Percentiles rank a stretch among this genome's conserved stretches.
Evolutionary conservation across 1,140 invertebrate genomes (phyloP).

Genomic region (Zaprionus ornatus): DNA sequence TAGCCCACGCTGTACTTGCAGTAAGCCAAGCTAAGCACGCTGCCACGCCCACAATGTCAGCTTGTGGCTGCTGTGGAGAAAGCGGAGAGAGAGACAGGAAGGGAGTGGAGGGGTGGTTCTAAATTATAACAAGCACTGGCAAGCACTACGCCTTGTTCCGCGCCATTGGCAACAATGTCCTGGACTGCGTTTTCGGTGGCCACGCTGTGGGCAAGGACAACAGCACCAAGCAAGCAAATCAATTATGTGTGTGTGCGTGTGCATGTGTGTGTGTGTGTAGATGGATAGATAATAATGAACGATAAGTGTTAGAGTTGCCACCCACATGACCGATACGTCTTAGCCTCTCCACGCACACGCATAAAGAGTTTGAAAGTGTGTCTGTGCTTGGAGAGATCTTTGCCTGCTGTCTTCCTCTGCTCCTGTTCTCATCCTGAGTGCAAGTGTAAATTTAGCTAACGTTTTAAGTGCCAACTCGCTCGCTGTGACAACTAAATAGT

Average conservation of each 20-base stretch:
- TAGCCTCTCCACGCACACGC: conserved; percentile 3
- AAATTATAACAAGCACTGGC: conserved; percentile 54
- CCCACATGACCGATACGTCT: conserved; percentile 59
- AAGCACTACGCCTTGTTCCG: conserved; percentile 5
- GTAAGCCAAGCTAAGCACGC: conserved; percentile 52
- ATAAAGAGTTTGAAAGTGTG: background rate
- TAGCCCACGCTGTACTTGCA: conserved; percentile 51
- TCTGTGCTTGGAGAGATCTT: conserved; percentile 1
- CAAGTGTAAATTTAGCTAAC: conserved; percentile 80
- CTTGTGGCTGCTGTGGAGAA: conserved; percentile 16
- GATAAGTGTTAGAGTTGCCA: conserved; percentile 77
- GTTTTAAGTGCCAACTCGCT: conserved; percentile 75
- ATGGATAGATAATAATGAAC: conserved; percentile 76
- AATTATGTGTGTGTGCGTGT: conserved; percentile 56
- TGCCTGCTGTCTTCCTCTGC: conserved; percentile 38
- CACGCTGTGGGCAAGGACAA: conserved; percentile 13
- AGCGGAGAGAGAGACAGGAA: no score
- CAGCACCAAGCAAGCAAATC: conserved; percentile 56
- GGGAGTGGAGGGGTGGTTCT: conserved; percentile 11
- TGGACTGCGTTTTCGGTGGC: conserved; percentile 29
- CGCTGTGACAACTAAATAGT: conserved; percentile 67
- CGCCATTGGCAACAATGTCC: conserved; percentile 47
- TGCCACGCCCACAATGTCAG: conserved; percentile 44
- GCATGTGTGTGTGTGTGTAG: conserved; percentile 15
- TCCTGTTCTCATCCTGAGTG: conserved; percentile 64